Evolutionary conservation across 2,888 invertebrate genomes (phyloP), one percentile per base, ranked within the genome.

Genomic region (Drosophila borborema): DNA sequence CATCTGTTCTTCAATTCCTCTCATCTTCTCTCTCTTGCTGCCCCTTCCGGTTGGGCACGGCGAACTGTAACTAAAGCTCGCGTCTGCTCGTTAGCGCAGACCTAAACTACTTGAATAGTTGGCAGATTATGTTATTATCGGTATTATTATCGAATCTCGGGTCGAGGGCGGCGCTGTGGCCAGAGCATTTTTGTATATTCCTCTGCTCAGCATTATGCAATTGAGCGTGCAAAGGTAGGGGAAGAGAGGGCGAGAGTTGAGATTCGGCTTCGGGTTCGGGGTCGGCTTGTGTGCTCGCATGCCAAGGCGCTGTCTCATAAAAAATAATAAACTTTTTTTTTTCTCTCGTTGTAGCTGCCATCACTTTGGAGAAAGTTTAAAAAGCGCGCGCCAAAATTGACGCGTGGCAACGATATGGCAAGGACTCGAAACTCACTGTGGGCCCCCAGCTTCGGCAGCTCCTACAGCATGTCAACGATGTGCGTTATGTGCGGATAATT

Each of bases 401-500:
- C 77, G 86, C 88, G 85, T 80, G 77, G 82, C 75, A 70, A 67
- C 68, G 64, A 76, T 63, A 54, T 73, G 80, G 77, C 64, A 65
- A 76, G 67, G 64, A 73, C 63, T 43, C 56, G 40, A 8, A 7
- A 2, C 14, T 40, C 38, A 16, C 2, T 2, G 38, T 14, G 46
- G 46, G 23, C 41, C 51, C 45, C 51, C 20, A 45, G 20, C 14
- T 49, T 56, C 65, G 55, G 46, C 34, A 43, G 10, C n/a, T 68
- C 7, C n/a, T 38, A 9, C 43, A 31, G 45, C 53, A 72, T 70
- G 77, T 74, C 84, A 85, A 85, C 82, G 85, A 85, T 88, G 89
- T 86, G 86, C 89, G 79, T 84, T 86, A 88, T 88, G 81, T 88
- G 89, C 86, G 90, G 89, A 90, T 86, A 86, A 90, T 86, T 90